These are phyloP conservation scores for Lateolabrax maculatus DNA, from an alignment of 2,797 vertebrate genomes.

Conservation along the genomic window DNA sequence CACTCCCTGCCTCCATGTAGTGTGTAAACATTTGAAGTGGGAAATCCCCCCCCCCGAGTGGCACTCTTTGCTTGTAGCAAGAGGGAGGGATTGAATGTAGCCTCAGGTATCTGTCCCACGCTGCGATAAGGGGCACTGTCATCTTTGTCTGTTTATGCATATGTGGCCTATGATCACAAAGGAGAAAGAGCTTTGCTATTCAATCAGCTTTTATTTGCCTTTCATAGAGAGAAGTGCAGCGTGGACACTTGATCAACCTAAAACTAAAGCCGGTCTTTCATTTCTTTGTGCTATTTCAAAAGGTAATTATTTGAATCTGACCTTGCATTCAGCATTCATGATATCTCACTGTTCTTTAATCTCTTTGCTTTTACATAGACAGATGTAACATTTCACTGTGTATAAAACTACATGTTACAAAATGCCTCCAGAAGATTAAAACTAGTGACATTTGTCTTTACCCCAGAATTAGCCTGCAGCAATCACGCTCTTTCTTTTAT, in stretches of 20 bases:
- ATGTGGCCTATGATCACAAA: constrained; percentile 60
- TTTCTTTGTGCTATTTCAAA: constrained; percentile 36
- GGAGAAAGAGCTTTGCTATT: constrained; percentile 9
- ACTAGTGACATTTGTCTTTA: constrained; percentile 72
- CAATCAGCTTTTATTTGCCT: constrained; percentile 29
- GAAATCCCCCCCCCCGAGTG: constrained; percentile 51
- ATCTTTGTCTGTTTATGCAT: constrained; percentile 57
- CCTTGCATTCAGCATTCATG: constrained; percentile 36
- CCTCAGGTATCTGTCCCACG: constrained; percentile 57
- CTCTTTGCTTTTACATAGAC: constrained; percentile 2
- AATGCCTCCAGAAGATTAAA: constrained; percentile 62
- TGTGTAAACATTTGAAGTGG: constrained; percentile 73
- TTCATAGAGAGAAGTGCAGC: neutral
- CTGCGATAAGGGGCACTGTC: constrained; percentile 38
- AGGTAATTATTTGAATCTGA: constrained; percentile 42
- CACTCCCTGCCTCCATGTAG: constrained; percentile 45
- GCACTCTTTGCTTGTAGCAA: constrained; percentile 43
- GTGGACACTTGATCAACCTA: constrained; percentile 22
- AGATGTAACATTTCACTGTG: constrained; percentile 32
- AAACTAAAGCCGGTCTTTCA: constrained; percentile 23
- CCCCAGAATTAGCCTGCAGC: constrained; percentile 45
- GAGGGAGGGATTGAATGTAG: constrained; percentile 47
- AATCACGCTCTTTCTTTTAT: constrained; percentile 21
- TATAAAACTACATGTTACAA: constrained; percentile 31
- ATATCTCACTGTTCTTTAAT: constrained; percentile 48